Base-by-base conservation (phyloP, 2,113 vertebrate species). In the Menidia beryllina region DNA sequence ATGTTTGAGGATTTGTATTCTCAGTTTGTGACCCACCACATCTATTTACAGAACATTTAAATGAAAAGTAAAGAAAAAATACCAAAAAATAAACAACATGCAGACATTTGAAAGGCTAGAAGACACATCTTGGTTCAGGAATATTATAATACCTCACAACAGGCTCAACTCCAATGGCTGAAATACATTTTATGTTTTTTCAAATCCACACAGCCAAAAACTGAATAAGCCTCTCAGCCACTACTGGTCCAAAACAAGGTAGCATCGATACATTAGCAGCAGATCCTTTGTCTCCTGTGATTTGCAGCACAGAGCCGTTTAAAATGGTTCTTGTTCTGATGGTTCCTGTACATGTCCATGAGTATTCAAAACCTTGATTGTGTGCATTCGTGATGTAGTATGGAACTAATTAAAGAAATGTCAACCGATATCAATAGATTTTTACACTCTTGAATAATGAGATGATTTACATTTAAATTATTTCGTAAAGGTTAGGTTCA, bases 401-500 rank as follows among this genome's bases (percentile, higher is more conserved):
- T 52, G 52, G 23, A 64, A 65, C 41, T 19, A 38, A 38, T 39
- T 52, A 21, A 23, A 41, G 19, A 15, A 50, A 63, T 66, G 41
- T 54, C 19, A 45, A 14, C 20, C 15, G 50, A 27, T n/a, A 27
- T 53, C 19, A 15, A 19, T 9, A 30, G 41, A 45, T 45, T 19
- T 2, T n/a, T 15, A 45, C 5, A n/a, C 41, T 43, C 41, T 43
- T 17, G 6, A 43, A 43, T 43, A 43, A 2, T 43, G 17, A 19
- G 41, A 43, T 43, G 3, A 19, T 43, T 43, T 19, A 6, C 15
- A 15, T 43, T 43, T 5, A 15, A 43, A 41, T 12, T 15, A 43
- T 34, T 55, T n/a, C 23, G 19, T 25, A 36, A 48, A 23, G n/a
- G 4, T 20, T 7, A 54, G 21, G 15, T 47, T 61, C 12, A 45